These are phyloP conservation scores for Myotis findleyi DNA, from an alignment of 2,797 vertebrate species.

Conservation along the genomic window DNA sequence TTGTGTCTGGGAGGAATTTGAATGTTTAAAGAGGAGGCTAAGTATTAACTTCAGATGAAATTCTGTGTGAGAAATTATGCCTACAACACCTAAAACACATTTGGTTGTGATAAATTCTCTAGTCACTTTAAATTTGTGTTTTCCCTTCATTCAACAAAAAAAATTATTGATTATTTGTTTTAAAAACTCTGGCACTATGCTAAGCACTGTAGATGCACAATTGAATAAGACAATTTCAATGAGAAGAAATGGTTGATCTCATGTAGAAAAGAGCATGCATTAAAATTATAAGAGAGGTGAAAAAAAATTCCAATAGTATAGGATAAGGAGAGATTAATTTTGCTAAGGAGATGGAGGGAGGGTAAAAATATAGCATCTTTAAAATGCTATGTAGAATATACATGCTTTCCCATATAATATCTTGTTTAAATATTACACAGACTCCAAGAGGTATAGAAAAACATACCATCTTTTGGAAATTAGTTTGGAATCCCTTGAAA, in stretches of 20 bases:
- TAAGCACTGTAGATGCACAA: neutral
- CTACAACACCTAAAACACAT: neutral
- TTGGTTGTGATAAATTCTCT: neutral
- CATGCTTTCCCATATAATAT: neutral
- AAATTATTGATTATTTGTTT: neutral
- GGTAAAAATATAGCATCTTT: neutral
- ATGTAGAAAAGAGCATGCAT: neutral
- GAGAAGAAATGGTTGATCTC: neutral
- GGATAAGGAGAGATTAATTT: neutral
- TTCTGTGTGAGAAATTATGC: neutral
- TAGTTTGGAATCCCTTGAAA: neutral
- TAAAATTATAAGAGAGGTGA: neutral
- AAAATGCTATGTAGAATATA: neutral
- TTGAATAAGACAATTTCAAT: neutral
- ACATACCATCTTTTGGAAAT: neutral
- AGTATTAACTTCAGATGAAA: neutral
- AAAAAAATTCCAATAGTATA: neutral
- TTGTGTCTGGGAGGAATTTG: neutral
- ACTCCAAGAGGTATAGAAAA: neutral
- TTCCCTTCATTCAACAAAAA: neutral
- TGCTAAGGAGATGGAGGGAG: neutral
- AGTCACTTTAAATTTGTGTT: neutral
- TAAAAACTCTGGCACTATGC: neutral
- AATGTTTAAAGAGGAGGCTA: neutral
- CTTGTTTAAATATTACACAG: constrained; percentile 20